Conservation (phyloP, 2,888 invertebrate species). For the Cephus runcator region DNA sequence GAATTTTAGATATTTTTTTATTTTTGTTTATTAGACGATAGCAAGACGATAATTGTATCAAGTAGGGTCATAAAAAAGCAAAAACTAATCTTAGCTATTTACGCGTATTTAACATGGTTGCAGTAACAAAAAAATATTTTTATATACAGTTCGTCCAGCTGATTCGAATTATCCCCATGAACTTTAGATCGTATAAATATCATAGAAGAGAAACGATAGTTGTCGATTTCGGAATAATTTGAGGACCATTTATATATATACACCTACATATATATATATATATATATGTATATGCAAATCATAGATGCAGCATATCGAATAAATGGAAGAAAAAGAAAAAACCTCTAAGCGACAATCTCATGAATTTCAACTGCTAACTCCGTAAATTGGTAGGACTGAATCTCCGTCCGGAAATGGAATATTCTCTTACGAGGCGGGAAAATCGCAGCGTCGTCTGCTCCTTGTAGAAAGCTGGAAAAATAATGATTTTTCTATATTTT, state of each 20-base stretch:
- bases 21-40: neutral
- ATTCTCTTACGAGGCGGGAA: conserved; percentile 4
- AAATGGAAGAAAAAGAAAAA: neutral
- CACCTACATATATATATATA: no score
- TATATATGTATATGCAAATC: neutral
- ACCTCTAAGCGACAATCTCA: neutral
- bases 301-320: neutral
- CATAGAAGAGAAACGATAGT: neutral
- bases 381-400: neutral
- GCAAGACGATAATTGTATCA: neutral
- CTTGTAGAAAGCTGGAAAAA: neutral
- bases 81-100: neutral
- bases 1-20: neutral
- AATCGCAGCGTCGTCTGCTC: conserved; percentile 18
- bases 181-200: neutral
- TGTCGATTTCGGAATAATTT: neutral
- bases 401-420: neutral
- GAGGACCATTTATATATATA: neutral
- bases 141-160: neutral
- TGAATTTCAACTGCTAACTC: neutral
- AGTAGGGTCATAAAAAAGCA: neutral
- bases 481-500: neutral
- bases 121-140: neutral
- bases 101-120: neutral
- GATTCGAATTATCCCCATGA: neutral